A percentile compares a stretch with the other conserved stretches of the same genome.
Evolutionary conservation across 2,888 invertebrate genomes (phyloP).

Genomic region (Drosophila subsilvestris): DNA sequence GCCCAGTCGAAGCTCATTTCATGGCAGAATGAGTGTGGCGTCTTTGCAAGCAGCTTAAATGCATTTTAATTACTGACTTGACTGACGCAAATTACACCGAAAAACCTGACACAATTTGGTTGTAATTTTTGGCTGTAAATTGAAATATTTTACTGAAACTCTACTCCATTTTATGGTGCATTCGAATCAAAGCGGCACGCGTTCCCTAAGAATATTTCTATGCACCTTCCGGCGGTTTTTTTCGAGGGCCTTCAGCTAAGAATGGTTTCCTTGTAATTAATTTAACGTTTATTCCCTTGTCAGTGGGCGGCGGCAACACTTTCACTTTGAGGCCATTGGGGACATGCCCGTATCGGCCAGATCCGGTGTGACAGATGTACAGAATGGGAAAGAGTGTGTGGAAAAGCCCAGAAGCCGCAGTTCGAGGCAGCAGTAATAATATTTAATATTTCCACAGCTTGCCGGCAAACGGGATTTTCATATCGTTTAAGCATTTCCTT

Average conservation of each 20-base stretch:
- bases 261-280: too few relatives aligned
- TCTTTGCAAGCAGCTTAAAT: not conserved
- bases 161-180: too few relatives aligned
- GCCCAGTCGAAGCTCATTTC: not conserved
- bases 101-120: not conserved
- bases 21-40: too few relatives aligned
- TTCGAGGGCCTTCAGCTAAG: too few relatives aligned
- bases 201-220: not conserved
- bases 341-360: conserved; percentile 1
- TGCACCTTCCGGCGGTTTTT: too few relatives aligned
- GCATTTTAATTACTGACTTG: not conserved
- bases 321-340: not conserved
- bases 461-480: conserved; percentile 51
- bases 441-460: conserved; percentile 29
- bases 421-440: conserved; percentile 32
- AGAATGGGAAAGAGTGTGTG: not conserved
- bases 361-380: not conserved
- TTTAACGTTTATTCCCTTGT: too few relatives aligned
- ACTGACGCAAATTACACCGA: not conserved
- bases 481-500: conserved; percentile 72
- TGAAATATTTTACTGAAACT: not conserved
- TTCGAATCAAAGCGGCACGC: not conserved
- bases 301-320: not conserved
- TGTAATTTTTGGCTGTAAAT: too few relatives aligned
- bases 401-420: conserved; percentile 12